Base-by-base conservation (phyloP, 2,888 invertebrate genomes). In the Cryptus viduatorius region DNA sequence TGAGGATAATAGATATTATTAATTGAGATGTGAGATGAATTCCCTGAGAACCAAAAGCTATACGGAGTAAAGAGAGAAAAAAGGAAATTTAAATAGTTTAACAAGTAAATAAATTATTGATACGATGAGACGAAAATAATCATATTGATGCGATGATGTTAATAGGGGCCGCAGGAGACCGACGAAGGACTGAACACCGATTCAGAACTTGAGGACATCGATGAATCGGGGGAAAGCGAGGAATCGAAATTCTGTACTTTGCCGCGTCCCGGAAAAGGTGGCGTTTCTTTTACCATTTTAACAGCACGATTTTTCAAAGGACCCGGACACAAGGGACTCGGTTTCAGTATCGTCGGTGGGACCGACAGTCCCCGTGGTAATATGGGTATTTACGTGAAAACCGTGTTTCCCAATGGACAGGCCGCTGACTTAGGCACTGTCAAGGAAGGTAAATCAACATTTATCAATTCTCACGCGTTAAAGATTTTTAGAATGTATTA, bases 321-420 rank as follows among this genome's bases (percentile, higher is more conserved):
- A 67, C 96, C 97, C 2, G 97, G 97, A 14, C 96, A 96, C 85
- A 98, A 98, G 94, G 97, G 97, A 48, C 95, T 98, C 29, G 98
- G 98, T 19, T 98, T 98, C 94, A 98, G 98, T 88, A 97, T 98
- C 88, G 98, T 98, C 24, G 98, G 98, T 14, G 98, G 98, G 1
- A 95, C 96, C 76, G 98, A 98, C 92, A 97, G 97, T 14, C 97
- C 97, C 1, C 96, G 96, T 87, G 98, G 98, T 0, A 96, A 96
- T 89, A 97, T 98, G 96, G 98, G 98, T 61, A 97, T 98, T 89
- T 98, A 97, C 92, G 97, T 98, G 24, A 97, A 98, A 94, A 97
- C 97, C 31, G 96, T 98, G 86, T 97, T 98, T 92, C 96, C 97
- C 82, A 96, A 96, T 89, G 98, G 98, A 4, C 97, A 98, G 93